A percentile compares a stretch with the other conserved stretches of the same genome.
These are phyloP conservation scores for Halcyon malimbica DNA, from an alignment of 2,113 vertebrate species.

Conservation along the genomic window DNA sequence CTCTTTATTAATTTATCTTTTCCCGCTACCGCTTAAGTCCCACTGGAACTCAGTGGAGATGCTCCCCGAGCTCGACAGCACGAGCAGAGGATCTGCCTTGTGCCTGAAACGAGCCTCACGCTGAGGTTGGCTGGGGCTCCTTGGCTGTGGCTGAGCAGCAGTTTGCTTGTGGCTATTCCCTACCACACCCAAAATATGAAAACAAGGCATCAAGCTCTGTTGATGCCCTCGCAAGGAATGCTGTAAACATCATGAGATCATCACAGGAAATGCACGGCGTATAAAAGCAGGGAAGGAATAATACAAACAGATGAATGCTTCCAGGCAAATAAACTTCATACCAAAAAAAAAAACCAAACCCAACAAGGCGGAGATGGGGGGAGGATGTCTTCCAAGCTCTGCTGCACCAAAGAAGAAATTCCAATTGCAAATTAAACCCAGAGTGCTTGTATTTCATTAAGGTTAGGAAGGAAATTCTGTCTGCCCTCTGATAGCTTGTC, in stretches of 20 bases:
- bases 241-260: constrained; percentile 51
- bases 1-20: not conserved
- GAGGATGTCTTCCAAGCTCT: not conserved
- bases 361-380: not conserved
- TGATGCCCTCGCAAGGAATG: not conserved
- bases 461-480: constrained; percentile 11
- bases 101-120: not conserved
- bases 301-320: not conserved
- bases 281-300: not conserved
- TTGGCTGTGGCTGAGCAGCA: not conserved
- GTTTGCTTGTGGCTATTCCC: not conserved
- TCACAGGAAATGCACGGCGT: not conserved
- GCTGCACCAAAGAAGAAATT: not conserved
- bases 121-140: not conserved
- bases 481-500: not conserved
- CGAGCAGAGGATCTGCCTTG: not conserved
- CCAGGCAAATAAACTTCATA: not conserved
- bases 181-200: constrained; percentile 19
- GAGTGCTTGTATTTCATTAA: not conserved
- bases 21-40: not conserved
- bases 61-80: not conserved
- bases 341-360: not conserved
- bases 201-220: not conserved
- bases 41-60: not conserved
- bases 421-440: not conserved